These are phyloP conservation scores for Ambastaia sidthimunki DNA, from an alignment of 2,797 vertebrate genomes.

Conservation along the genomic window DNA sequence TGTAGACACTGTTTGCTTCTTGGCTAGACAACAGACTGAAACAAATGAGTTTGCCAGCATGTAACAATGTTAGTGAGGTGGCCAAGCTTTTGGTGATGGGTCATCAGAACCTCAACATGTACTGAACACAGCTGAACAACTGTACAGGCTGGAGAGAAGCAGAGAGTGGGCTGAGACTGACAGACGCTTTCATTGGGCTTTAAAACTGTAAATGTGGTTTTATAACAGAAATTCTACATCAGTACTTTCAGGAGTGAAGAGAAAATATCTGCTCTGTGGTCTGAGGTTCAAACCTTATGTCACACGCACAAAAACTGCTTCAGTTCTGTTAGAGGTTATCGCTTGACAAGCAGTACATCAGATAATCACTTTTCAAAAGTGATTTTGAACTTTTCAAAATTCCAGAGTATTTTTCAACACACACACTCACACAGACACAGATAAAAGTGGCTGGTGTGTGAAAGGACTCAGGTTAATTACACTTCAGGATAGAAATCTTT, in stretches of 20 bases:
- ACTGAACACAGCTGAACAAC: neutral
- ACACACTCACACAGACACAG: slow-evolving; percentile 33
- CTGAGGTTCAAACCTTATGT: slow-evolving; percentile 24
- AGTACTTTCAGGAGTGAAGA: slow-evolving; percentile 1
- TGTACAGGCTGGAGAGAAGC: neutral
- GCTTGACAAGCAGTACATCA: slow-evolving; percentile 47
- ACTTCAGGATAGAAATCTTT: slow-evolving; percentile 75
- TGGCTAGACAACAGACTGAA: neutral
- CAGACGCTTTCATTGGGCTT: neutral
- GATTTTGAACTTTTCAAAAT: slow-evolving; percentile 34
- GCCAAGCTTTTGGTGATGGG: neutral
- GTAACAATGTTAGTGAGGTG: neutral
- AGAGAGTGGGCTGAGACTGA: neutral
- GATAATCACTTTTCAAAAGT: slow-evolving; percentile 37
- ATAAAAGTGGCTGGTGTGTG: slow-evolving; percentile 32
- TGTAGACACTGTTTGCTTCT: neutral
- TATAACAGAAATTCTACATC: neutral
- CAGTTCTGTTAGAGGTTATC: slow-evolving; percentile 43
- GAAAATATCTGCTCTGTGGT: neutral
- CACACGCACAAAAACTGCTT: neutral
- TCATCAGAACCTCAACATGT: neutral
- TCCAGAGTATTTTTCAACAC: slow-evolving; percentile 18
- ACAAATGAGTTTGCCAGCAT: neutral
- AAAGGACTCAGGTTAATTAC: slow-evolving; percentile 65
- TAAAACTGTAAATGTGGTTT: neutral